phyloP scores from a whole-genome alignment of 2,113 vertebrate species.

The Oenanthe melanoleuca region DNA sequence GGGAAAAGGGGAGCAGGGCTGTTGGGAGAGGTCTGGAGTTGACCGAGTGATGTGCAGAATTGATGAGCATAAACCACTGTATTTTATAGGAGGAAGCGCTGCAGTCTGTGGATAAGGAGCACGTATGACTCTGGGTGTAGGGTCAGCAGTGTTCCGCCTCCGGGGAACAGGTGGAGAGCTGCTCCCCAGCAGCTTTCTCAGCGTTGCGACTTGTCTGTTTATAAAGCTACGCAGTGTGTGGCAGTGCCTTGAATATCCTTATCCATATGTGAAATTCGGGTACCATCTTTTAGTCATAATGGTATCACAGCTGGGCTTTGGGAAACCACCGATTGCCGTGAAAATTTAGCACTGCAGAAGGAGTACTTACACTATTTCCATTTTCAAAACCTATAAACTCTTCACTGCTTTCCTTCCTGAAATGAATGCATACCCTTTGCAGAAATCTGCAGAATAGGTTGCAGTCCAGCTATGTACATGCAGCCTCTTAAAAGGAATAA shows the following conservation, averaged over 20 bases:
- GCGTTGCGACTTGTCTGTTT: accelerated
- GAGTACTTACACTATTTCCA: accelerated
- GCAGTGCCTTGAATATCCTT: no score
- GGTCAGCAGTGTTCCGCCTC: not conserved
- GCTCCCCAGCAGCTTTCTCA: not conserved
- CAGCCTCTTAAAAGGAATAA: not conserved
- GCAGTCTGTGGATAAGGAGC: not conserved
- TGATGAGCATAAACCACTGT: accelerated
- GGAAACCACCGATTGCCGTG: accelerated
- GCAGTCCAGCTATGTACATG: not conserved
- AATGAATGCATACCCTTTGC: not conserved
- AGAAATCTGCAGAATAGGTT: not conserved
- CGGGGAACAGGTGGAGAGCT: not conserved
- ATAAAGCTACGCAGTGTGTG: accelerated
- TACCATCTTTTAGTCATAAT: accelerated
- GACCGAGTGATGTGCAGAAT: not conserved
- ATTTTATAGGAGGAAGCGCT: not conserved
- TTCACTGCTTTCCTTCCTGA: not conserved
- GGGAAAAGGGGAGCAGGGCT: not conserved
- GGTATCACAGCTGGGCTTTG: not conserved
- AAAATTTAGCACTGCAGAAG: not conserved
- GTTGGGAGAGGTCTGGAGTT: not conserved
- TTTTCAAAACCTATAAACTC: not conserved
- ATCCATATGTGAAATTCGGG: not conserved
- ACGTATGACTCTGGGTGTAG: accelerated